These are phyloP conservation scores for Tetraodon nigroviridis DNA, from an alignment of 2,113 vertebrate genomes.

Conservation along the genomic window DNA sequence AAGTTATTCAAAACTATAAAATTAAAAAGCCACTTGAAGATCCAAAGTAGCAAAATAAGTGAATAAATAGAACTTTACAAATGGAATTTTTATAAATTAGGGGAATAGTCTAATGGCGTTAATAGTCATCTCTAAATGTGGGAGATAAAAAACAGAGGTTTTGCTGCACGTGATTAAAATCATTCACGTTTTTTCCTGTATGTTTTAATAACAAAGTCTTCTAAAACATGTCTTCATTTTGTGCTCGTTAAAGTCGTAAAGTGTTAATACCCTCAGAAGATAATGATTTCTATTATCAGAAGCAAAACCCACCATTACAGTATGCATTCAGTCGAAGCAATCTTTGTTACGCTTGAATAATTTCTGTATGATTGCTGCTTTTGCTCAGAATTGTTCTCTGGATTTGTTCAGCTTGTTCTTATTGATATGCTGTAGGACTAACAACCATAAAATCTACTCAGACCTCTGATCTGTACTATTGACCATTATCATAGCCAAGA, in stretches of 20 bases:
- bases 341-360: conserved; percentile 39
- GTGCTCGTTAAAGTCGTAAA: conserved; percentile 29
- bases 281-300: conserved; percentile 39
- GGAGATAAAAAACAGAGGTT: conserved; percentile 27
- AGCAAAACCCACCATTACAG: conserved; percentile 21
- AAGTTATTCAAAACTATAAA: conserved; percentile 46
- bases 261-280: conserved; percentile 37
- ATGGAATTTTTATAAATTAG: neutral
- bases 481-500: conserved; percentile 71
- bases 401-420: conserved; percentile 64
- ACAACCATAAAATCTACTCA: conserved; percentile 62
- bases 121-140: conserved; percentile 25
- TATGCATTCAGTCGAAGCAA: conserved; percentile 23
- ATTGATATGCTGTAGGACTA: conserved; percentile 67
- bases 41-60: neutral
- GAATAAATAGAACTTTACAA: conserved; percentile 2
- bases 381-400: conserved; percentile 47
- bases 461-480: conserved; percentile 73
- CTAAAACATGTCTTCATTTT: conserved; percentile 15
- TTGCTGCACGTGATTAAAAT: conserved; percentile 40
- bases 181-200: neutral
- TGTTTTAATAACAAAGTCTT: neutral
- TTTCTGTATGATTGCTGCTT: conserved; percentile 38
- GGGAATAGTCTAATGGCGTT: neutral
- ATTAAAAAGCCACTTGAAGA: conserved; percentile 13